Evolutionary conservation across 2,113 vertebrate species (phyloP).

Genomic region (Suncus etruscus): DNA sequence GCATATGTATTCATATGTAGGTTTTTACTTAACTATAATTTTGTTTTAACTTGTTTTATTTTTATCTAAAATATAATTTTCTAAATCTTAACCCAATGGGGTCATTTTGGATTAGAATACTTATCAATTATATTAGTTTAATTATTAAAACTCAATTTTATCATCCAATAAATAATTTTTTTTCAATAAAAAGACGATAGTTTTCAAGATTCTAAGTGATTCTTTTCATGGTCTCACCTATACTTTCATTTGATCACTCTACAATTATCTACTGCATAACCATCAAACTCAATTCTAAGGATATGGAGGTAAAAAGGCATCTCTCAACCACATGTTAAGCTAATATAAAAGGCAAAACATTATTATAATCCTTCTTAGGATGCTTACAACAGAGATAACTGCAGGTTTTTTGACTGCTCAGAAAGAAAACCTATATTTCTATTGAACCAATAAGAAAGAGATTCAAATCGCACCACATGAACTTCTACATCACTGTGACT

Average conservation of each 20-base stretch:
- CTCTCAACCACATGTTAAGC: neutral
- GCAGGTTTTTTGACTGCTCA: neutral
- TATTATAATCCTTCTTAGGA: neutral
- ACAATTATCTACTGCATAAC: neutral
- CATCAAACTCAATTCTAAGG: neutral
- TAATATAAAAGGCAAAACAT: neutral
- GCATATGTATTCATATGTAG: neutral
- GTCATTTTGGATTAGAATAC: neutral
- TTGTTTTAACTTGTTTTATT: conserved; percentile 10
- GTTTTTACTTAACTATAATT: neutral
- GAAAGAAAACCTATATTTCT: neutral
- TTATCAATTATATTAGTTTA: conserved; percentile 29
- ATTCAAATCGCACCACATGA: neutral
- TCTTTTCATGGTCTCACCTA: neutral
- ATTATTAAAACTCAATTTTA: neutral
- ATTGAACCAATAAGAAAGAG: neutral
- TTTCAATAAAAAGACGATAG: neutral
- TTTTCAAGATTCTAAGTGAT: neutral
- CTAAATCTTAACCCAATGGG: neutral
- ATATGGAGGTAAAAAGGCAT: neutral
- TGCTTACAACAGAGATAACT: conserved; percentile 6
- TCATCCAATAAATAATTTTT: neutral
- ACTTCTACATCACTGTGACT: neutral
- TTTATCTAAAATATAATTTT: neutral
- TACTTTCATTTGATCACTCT: neutral